These are phyloP conservation scores for Pomatorhinus ruficollis DNA, from an alignment of 2,113 vertebrate species.

Conservation along the genomic window DNA sequence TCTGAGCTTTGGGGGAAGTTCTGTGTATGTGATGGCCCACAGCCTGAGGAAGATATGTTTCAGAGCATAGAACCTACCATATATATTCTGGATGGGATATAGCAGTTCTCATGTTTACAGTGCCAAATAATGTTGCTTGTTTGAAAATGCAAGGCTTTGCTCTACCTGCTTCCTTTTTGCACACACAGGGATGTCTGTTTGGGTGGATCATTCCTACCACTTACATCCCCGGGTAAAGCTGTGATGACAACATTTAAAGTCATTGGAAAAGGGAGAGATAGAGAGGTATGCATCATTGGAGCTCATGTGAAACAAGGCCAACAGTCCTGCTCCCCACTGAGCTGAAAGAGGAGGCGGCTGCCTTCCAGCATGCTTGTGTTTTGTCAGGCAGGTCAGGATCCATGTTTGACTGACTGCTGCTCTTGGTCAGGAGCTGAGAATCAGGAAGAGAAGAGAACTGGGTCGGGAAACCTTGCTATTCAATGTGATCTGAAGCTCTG, in stretches of 20 bases:
- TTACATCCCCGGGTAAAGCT: background rate
- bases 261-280: background rate
- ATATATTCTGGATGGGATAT: background rate
- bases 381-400: background rate
- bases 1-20: background rate
- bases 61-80: background rate
- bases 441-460: background rate
- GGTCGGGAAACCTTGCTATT: background rate
- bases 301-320: background rate
- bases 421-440: background rate
- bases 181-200: background rate
- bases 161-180: background rate
- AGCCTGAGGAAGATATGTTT: rapidly evolving
- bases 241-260: background rate
- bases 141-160: background rate
- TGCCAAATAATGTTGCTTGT: background rate
- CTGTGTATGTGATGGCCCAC: background rate
- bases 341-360: background rate
- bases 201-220: background rate
- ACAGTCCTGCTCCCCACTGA: background rate
- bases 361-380: rapidly evolving
- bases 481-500: rapidly evolving
- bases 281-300: background rate
- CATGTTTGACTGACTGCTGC: background rate
- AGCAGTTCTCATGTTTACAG: background rate